phyloP scores from a whole-genome alignment of 2,113 vertebrate genomes.

The Micronisus gabar region DNA sequence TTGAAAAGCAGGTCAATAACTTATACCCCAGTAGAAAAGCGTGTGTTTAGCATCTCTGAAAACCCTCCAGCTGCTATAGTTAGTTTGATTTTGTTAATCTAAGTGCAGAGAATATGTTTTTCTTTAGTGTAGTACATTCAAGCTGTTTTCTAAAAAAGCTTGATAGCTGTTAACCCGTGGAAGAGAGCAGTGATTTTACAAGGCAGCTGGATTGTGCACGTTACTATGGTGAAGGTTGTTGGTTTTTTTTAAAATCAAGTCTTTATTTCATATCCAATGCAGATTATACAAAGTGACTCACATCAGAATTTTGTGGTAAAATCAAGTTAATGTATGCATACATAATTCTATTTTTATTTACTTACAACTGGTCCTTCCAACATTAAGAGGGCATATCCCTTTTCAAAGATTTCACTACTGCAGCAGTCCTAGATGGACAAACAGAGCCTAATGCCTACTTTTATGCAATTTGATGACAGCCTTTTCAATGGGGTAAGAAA shows the following conservation, averaged over 20 bases:
- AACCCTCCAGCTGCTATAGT: slow-evolving; percentile 57
- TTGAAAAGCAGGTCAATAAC: slow-evolving; percentile 59
- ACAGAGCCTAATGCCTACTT: not conserved
- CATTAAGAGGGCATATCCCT: not conserved
- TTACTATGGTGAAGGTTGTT: slow-evolving; percentile 59
- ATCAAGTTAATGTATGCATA: slow-evolving; percentile 3
- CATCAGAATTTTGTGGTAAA: not conserved
- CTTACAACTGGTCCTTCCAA: not conserved
- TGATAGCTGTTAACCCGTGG: slow-evolving; percentile 25
- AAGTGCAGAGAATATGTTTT: slow-evolving; percentile 34
- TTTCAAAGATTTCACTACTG: not conserved
- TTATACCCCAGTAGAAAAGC: slow-evolving; percentile 20
- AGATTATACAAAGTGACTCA: slow-evolving; percentile 41
- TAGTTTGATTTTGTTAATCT: slow-evolving; percentile 56
- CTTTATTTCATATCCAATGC: slow-evolving; percentile 37
- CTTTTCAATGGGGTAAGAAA: slow-evolving; percentile 3
- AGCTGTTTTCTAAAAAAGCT: slow-evolving; percentile 44
- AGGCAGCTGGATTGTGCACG: slow-evolving; percentile 2
- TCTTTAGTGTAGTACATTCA: slow-evolving; percentile 16
- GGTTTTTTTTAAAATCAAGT: not conserved
- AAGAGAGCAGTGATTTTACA: slow-evolving; percentile 8
- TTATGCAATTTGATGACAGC: not conserved
- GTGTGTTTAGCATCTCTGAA: slow-evolving; percentile 48
- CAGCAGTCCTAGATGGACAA: not conserved
- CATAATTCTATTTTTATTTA: slow-evolving; percentile 12